phyloP scores from a whole-genome alignment of 2,797 vertebrate species.

The Phoxinus dragarum region DNA sequence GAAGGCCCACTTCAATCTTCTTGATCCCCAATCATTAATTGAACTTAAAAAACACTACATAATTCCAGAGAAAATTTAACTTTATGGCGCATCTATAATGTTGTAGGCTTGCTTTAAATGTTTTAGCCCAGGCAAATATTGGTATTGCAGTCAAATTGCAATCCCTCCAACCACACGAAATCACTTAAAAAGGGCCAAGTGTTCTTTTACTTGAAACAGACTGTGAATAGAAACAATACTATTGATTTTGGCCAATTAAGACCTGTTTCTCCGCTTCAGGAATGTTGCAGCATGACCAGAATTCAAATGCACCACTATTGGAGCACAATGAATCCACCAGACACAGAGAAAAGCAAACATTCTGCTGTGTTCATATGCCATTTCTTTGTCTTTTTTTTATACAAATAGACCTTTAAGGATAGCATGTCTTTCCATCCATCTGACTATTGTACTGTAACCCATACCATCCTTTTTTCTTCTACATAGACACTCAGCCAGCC shows the following conservation, averaged over 20 bases:
- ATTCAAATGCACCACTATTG: slow-evolving; percentile 40
- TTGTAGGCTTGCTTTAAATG: not conserved
- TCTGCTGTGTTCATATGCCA: not conserved
- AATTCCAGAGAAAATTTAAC: not conserved
- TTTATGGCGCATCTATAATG: not conserved
- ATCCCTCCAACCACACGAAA: not conserved
- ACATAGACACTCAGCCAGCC: slow-evolving; percentile 22
- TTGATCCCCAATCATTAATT: not conserved
- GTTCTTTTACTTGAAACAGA: slow-evolving; percentile 42
- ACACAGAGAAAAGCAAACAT: not conserved
- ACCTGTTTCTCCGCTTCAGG: slow-evolving; percentile 17
- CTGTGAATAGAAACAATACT: slow-evolving; percentile 42
- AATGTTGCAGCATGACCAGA: slow-evolving; percentile 28
- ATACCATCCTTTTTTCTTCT: not conserved
- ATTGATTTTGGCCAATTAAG: slow-evolving; percentile 54
- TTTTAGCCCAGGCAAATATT: not conserved
- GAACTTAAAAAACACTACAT: not conserved
- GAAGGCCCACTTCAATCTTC: not conserved
- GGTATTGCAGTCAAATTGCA: not conserved
- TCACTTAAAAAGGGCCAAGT: slow-evolving; percentile 26
- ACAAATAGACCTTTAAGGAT: slow-evolving; percentile 1
- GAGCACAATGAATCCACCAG: not conserved
- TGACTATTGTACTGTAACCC: not conserved
- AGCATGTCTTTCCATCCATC: slow-evolving; percentile 5
- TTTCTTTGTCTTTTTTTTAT: not conserved